phyloP scores from a whole-genome alignment of 2,888 invertebrate species.

The Rhimphoctona megacephalus region DNA sequence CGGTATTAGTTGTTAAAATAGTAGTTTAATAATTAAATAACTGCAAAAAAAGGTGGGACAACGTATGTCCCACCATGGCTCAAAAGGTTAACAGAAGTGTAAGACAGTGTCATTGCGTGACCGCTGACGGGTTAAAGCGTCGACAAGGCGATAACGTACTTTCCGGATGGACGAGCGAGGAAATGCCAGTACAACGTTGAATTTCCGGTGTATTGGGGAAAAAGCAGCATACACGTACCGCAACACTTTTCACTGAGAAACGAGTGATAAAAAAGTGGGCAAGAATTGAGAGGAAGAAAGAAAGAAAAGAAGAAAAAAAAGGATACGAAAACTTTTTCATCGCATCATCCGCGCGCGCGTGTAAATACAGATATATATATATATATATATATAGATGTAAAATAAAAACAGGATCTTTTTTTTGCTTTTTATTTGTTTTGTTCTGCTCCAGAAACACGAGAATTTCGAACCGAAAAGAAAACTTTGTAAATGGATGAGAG shows the following conservation, averaged over 20 bases:
- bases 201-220: conserved; percentile 13
- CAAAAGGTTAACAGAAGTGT: too few species aligned
- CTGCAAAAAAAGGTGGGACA: too few species aligned
- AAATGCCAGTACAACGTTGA: conserved; percentile 15
- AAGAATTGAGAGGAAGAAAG: conserved; percentile 1
- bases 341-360: background rate
- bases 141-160: conserved; percentile 41
- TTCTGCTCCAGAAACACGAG: conserved; percentile 33
- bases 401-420: conserved; percentile 15
- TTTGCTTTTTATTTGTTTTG: conserved; percentile 13
- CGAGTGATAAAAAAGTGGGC: background rate
- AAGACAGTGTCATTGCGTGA: too few species aligned
- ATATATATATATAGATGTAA: conserved; percentile 7
- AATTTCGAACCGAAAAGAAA: conserved; percentile 43
- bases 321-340: conserved; percentile 41
- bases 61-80: too few species aligned
- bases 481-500: conserved; percentile 43
- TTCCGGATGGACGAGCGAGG: conserved; percentile 41
- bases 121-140: conserved; percentile 11
- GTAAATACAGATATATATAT: background rate
- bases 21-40: too few species aligned
- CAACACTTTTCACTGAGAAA: background rate
- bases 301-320: conserved; percentile 19
- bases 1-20: too few species aligned
- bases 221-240: conserved; percentile 8